phyloP scores from a whole-genome alignment of 1,140 invertebrate species.

The Ceratina calcarata region DNA sequence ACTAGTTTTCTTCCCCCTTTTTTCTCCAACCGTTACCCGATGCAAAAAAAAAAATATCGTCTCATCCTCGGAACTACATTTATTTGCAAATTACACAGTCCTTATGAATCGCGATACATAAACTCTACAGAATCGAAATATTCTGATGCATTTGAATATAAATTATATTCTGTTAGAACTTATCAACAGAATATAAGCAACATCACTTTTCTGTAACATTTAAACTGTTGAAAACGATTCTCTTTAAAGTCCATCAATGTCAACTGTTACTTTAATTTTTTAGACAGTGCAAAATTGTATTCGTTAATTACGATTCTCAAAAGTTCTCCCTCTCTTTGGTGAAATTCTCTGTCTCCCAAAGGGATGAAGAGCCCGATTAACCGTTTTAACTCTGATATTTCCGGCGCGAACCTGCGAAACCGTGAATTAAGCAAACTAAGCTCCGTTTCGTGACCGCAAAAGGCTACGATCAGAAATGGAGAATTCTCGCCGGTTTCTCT shows the following conservation, averaged over 20 bases:
- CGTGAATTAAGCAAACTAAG: slow-evolving; percentile 53
- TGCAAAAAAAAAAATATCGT: neutral
- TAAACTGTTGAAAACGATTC: too few relatives aligned
- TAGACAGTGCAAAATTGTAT: neutral
- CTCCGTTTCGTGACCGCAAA: slow-evolving; percentile 40
- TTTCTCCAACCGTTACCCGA: slow-evolving; percentile 16
- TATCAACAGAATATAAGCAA: too few relatives aligned
- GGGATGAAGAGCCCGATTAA: neutral
- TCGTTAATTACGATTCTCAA: slow-evolving; percentile 31
- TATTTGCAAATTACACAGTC: neutral
- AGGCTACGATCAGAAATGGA: slow-evolving; percentile 57
- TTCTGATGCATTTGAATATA: too few relatives aligned
- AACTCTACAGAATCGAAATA: too few relatives aligned
- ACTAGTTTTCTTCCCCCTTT: neutral
- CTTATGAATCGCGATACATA: neutral
- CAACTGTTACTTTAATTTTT: too few relatives aligned
- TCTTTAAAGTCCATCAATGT: too few relatives aligned
- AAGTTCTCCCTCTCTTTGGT: neutral
- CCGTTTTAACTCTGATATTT: slow-evolving; percentile 35
- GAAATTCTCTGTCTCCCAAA: neutral
- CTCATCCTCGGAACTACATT: neutral
- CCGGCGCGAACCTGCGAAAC: slow-evolving; percentile 6
- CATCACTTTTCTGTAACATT: too few relatives aligned
- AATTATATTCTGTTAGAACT: too few relatives aligned
- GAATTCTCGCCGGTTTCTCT: slow-evolving; percentile 26